Evolutionary conservation across 2,113 vertebrate genomes (phyloP), one percentile per base, ranked within the genome.

Genomic region (Rhinogobius similis): DNA sequence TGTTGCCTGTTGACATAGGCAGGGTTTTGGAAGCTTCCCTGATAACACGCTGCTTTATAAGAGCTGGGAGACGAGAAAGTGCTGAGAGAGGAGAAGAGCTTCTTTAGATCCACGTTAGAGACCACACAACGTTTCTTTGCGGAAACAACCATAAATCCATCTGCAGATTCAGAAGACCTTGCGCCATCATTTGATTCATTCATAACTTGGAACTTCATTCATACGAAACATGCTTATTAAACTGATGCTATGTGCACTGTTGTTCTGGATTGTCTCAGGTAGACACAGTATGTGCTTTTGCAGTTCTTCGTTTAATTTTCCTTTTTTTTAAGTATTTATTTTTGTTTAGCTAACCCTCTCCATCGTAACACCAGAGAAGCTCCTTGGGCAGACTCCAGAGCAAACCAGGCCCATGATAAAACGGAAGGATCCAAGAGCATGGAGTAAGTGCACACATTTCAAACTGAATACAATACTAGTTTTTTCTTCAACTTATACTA

Each of bases 1-100:
- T 95, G 88, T 92, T 94, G 82, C 91, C 87, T 95, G 75, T 93
- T 93, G 90, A 94, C 93, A 91, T 65, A 93, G 90, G 78, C 88
- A 89, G 89, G 79, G 86, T 88, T 88, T 83, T 85, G 86, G 73
- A 78, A 59, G 79, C 82, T 20, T 0, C 61, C 69, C 81, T 92
- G 94, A 95, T 94, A 95, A 95, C 86, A 68, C 10, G 71, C 21
- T 29, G 83, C 90, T 93, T 87, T 93, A 94, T 91, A 93, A 88
- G 84, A 62, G 73, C 71, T 21, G 18, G 73, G 79, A 70, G 53
- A 78, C 80, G 84, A 72, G 73, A 55, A 14, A n/a, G n/a, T 72
- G 71, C 70, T 23, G 16, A 75, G 79, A 70, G 53, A 80, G 81
- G 84, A 72, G 74, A 55, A 24, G 82, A 79, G 58, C 36, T 32